Evolutionary conservation across 2,888 invertebrate species (phyloP).

Genomic region (Papilio gigon): DNA sequence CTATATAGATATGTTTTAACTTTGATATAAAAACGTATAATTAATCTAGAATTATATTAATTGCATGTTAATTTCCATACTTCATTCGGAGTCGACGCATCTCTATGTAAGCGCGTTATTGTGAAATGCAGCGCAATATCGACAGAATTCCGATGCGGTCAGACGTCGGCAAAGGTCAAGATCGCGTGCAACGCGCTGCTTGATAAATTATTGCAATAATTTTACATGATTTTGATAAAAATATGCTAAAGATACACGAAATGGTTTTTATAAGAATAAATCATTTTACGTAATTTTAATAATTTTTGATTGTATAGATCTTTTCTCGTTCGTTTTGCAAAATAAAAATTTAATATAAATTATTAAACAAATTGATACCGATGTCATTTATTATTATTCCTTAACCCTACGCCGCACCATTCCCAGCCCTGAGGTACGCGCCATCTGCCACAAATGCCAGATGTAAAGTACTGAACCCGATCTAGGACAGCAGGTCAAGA

Average conservation of each 20-base stretch:
- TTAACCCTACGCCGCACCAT: not conserved
- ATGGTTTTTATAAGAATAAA: not conserved
- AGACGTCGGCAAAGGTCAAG: slow-evolving; percentile 54
- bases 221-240: slow-evolving; percentile 37
- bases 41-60: not conserved
- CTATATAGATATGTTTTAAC: not conserved
- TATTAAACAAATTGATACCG: no score
- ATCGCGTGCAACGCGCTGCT: slow-evolving; percentile 47
- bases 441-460: slow-evolving; percentile 29
- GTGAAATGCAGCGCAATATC: slow-evolving; percentile 31
- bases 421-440: not conserved
- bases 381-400: not conserved
- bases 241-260: not conserved
- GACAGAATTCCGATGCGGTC: slow-evolving; percentile 55
- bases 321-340: no score
- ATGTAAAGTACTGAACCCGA: slow-evolving; percentile 12
- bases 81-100: slow-evolving; percentile 15
- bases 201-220: slow-evolving; percentile 42
- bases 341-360: no score
- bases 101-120: slow-evolving; percentile 19
- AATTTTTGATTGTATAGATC: no score
- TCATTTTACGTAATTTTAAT: not conserved
- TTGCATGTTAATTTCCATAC: not conserved
- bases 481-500: slow-evolving; percentile 16
- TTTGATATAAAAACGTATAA: not conserved